These are phyloP conservation scores for Amphiprion ocellaris DNA, from an alignment of 2,113 vertebrate genomes.

Conservation along the genomic window DNA sequence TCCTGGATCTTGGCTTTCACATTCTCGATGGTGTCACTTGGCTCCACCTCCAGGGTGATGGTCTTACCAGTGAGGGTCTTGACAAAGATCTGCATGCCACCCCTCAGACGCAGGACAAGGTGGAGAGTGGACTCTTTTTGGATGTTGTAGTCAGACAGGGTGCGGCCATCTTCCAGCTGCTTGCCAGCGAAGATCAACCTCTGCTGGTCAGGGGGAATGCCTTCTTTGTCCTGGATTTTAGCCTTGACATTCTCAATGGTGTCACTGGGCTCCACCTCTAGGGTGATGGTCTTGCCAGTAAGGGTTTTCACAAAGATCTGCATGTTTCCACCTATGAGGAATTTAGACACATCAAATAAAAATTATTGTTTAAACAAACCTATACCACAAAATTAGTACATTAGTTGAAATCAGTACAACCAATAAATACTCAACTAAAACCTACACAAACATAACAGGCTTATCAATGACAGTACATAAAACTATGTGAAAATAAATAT, in stretches of 20 bases:
- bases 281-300: slow-evolving; percentile 50
- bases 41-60: slow-evolving; percentile 49
- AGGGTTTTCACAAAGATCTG: slow-evolving; percentile 55
- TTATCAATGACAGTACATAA: no score
- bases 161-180: slow-evolving; percentile 8
- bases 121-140: background rate
- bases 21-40: slow-evolving; percentile 18
- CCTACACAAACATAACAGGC: no score
- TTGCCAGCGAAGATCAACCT: slow-evolving; percentile 1
- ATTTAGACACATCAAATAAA: background rate
- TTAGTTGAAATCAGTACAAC: no score
- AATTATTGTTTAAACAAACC: background rate
- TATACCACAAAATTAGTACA: no score
- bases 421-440: no score
- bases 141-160: background rate
- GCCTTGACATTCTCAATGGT: background rate
- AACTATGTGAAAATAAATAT: no score
- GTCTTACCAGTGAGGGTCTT: slow-evolving; percentile 47
- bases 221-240: slow-evolving; percentile 25
- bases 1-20: slow-evolving; percentile 10
- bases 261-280: background rate
- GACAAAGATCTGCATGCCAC: slow-evolving; percentile 15
- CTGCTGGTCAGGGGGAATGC: background rate
- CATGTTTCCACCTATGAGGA: slow-evolving; percentile 33
- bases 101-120: background rate